These are phyloP conservation scores for Ceratothoa steindachneri DNA, from an alignment of 2,888 invertebrate genomes.

Conservation along the genomic window DNA sequence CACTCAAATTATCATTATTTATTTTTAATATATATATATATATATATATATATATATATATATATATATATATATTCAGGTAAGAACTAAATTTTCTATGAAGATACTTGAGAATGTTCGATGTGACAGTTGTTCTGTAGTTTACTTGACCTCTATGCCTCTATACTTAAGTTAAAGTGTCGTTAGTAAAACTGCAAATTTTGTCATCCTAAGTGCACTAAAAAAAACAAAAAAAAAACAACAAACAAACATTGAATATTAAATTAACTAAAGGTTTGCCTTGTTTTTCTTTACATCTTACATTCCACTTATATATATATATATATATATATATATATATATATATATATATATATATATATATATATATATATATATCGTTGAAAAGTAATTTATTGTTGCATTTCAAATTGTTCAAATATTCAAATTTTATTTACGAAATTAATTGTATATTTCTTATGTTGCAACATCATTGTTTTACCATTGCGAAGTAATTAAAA, in stretches of 20 bases:
- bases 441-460: not conserved
- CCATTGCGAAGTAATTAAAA: too few relatives aligned
- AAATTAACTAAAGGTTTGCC: not conserved
- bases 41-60: conserved; percentile 11
- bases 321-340: not conserved
- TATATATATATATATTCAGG: conserved; percentile 4
- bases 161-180: not conserved
- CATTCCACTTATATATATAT: not conserved
- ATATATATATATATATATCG: not conserved
- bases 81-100: not conserved
- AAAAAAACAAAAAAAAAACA: too few relatives aligned
- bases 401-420: not conserved
- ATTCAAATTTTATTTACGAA: not conserved
- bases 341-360: not conserved
- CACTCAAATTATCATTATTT: not conserved
- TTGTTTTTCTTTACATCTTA: not conserved
- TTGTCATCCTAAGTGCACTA: not conserved
- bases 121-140: not conserved
- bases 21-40: not conserved
- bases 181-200: not conserved
- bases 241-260: not conserved
- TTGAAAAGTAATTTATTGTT: not conserved
- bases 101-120: not conserved
- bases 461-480: too few relatives aligned
- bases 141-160: not conserved